Evolutionary conservation across 2,113 vertebrate species (phyloP).

Genomic region (Sylvilagus bachmani): DNA sequence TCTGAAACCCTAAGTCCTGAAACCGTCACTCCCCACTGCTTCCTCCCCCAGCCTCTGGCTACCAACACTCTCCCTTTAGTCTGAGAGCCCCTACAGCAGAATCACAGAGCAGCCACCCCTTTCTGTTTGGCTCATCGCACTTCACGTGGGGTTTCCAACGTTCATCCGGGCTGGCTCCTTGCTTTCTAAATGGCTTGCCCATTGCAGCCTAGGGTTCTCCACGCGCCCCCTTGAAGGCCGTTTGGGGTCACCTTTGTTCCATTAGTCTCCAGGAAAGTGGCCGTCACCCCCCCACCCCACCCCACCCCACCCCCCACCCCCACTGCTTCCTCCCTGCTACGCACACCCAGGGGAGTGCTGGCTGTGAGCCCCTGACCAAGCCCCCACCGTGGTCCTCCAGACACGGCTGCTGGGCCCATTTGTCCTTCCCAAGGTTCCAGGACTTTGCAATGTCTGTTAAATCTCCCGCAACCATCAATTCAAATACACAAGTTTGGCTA

Average conservation of each 20-base stretch:
- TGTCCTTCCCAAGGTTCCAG: slow-evolving; percentile 88
- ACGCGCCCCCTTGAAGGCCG: background rate
- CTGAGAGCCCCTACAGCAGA: background rate
- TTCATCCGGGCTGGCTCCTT: background rate
- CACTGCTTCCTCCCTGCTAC: too few species aligned
- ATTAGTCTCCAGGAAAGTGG: background rate
- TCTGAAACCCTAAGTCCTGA: background rate
- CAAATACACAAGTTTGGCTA: slow-evolving; percentile 91
- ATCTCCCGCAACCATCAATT: slow-evolving; percentile 91
- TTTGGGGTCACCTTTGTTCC: background rate
- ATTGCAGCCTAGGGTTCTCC: background rate
- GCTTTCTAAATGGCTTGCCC: background rate
- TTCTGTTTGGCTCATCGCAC: background rate
- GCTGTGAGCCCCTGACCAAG: background rate
- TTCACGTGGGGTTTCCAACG: background rate
- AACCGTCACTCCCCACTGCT: too few species aligned
- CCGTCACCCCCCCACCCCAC: background rate
- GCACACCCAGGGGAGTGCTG: background rate
- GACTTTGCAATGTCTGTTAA: slow-evolving; percentile 88
- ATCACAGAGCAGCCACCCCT: background rate
- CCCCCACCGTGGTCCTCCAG: background rate
- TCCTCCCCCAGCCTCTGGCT: background rate
- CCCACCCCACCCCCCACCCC: too few species aligned
- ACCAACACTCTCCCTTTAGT: background rate
- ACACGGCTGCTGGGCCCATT: slow-evolving; percentile 77